These are phyloP conservation scores for Schizopygopsis pylzovi DNA, from an alignment of 2,797 vertebrate species.

Conservation along the genomic window DNA sequence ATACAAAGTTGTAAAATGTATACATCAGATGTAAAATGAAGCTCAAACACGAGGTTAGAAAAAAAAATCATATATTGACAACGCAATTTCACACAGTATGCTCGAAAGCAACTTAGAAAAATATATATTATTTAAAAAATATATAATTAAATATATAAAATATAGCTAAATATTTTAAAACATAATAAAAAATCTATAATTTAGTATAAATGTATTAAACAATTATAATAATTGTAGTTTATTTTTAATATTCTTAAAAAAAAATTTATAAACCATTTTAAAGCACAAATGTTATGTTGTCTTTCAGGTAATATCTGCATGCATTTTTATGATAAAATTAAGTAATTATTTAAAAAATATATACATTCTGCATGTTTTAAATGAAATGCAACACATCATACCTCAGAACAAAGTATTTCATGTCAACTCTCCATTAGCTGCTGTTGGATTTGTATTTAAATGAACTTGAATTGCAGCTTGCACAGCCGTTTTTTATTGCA, in stretches of 20 bases:
- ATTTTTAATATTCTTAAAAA: background rate
- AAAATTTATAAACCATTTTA: background rate
- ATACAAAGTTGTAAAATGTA: too few species aligned
- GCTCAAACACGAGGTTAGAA: background rate
- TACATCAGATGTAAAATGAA: background rate
- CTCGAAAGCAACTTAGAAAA: background rate
- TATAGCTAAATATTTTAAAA: background rate
- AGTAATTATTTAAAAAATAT: background rate
- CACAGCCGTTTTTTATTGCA: background rate
- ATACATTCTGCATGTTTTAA: background rate
- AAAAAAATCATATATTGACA: background rate
- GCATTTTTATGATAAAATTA: background rate
- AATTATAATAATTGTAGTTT: background rate
- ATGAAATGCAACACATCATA: background rate
- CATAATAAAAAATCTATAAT: background rate
- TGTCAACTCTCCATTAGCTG: background rate
- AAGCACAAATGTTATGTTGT: background rate
- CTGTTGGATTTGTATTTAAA: slow-evolving; percentile 24
- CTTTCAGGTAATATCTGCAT: background rate
- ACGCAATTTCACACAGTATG: background rate
- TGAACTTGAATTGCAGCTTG: background rate
- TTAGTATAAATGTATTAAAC: background rate
- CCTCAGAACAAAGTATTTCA: background rate
- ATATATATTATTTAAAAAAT: too few species aligned
- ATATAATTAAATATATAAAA: too few species aligned